These are phyloP conservation scores for Panzeria rudis DNA, from an alignment of 2,888 invertebrate species.

Conservation along the genomic window DNA sequence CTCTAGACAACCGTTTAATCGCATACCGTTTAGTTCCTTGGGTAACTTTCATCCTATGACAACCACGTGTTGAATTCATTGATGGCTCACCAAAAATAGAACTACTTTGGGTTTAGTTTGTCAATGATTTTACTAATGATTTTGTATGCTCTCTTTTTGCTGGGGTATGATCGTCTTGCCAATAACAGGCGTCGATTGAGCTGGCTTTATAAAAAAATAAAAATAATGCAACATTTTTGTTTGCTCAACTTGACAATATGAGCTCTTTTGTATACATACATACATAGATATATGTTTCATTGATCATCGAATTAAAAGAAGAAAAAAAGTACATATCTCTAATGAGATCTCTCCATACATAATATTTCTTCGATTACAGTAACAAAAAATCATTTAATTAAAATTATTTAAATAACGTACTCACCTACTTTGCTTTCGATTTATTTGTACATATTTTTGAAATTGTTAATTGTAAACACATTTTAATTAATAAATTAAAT, in stretches of 20 bases:
- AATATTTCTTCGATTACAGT: neutral
- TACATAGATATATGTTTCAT: neutral
- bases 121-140: too few species aligned
- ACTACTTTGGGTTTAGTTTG: too few species aligned
- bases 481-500: conserved; percentile 67
- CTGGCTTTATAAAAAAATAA: neutral
- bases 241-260: neutral
- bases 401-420: conserved; percentile 12
- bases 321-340: neutral
- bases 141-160: too few species aligned
- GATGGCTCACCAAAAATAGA: too few species aligned
- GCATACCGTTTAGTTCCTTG: too few species aligned
- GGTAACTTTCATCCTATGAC: too few species aligned
- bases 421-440: neutral
- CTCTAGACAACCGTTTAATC: too few species aligned
- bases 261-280: too few species aligned
- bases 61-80: too few species aligned
- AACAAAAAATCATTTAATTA: conserved; percentile 20
- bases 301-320: neutral
- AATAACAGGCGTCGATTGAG: too few species aligned
- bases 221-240: neutral
- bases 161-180: too few species aligned
- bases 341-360: neutral
- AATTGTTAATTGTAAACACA: conserved; percentile 65
- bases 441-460: conserved; percentile 15